Evolutionary conservation across 2,797 vertebrate genomes (phyloP).

Genomic region (Pangasius larnaudii): DNA sequence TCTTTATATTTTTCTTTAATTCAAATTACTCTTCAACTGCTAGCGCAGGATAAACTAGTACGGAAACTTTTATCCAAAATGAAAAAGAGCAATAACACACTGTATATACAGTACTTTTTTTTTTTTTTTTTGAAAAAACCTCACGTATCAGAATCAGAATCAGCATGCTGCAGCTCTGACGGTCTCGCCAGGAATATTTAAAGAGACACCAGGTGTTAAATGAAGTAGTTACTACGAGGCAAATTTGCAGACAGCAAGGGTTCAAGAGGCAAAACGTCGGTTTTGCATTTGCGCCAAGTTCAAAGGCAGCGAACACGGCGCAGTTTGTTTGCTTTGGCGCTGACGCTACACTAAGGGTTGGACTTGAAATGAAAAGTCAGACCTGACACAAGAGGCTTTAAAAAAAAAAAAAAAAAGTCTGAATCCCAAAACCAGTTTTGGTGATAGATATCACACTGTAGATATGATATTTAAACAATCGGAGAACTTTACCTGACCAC

Average conservation of each 20-base stretch:
- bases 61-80: neutral
- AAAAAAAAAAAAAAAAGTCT: too few relatives aligned
- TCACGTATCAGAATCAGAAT: neutral
- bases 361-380: neutral
- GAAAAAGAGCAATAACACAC: neutral
- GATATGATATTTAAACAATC: neutral
- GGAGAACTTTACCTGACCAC: neutral
- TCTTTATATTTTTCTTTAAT: neutral
- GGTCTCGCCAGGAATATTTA: neutral
- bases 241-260: constrained; percentile 18
- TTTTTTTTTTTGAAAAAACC: neutral
- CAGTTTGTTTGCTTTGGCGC: constrained; percentile 78
- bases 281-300: constrained; percentile 64
- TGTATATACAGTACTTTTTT: neutral
- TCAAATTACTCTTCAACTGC: neutral
- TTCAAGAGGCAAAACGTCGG: constrained; percentile 41
- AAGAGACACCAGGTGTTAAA: constrained; percentile 1
- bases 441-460: neutral
- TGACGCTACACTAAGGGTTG: constrained; percentile 38
- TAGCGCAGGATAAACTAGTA: neutral
- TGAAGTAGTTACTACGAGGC: neutral
- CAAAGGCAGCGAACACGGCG: constrained; percentile 67
- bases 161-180: neutral
- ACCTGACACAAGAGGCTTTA: neutral
- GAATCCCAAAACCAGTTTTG: neutral